Percentiles rank a stretch among this genome's conserved stretches.
Evolutionary conservation across 2,797 vertebrate species (phyloP).

Genomic region (Phyllotis vaccarum): DNA sequence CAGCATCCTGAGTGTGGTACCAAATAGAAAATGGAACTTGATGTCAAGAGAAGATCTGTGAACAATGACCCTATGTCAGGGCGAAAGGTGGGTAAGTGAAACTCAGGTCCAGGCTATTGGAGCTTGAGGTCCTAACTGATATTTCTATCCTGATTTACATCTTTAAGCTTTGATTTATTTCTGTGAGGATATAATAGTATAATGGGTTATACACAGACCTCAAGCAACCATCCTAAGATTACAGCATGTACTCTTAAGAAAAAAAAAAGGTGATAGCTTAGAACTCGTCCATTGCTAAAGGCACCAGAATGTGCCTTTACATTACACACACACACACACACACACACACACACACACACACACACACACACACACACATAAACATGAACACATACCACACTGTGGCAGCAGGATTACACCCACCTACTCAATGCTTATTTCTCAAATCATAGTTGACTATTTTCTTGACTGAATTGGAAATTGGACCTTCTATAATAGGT

Average conservation of each 20-base stretch:
- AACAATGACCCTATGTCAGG: neutral
- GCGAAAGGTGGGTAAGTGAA: too few species aligned
- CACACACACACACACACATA: neutral
- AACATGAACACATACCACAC: neutral
- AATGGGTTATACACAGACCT: neutral
- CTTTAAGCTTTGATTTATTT: neutral
- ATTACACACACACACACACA: too few species aligned
- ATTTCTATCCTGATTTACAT: constrained; percentile 2
- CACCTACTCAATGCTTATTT: neutral
- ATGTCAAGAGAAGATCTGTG: neutral
- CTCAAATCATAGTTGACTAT: neutral
- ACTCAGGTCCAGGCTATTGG: neutral
- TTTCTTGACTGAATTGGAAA: neutral
- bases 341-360: neutral
- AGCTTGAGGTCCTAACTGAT: neutral
- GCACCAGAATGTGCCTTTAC: neutral
- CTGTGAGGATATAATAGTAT: neutral
- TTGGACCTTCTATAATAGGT: neutral
- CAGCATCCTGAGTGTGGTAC: neutral
- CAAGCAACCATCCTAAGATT: neutral
- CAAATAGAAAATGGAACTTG: constrained; percentile 10
- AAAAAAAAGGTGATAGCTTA: neutral
- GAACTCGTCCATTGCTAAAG: neutral
- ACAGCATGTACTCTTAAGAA: neutral
- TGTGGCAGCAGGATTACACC: neutral